These are phyloP conservation scores for Drosophila multiciliata DNA, from an alignment of 2,888 invertebrate genomes.

Conservation along the genomic window DNA sequence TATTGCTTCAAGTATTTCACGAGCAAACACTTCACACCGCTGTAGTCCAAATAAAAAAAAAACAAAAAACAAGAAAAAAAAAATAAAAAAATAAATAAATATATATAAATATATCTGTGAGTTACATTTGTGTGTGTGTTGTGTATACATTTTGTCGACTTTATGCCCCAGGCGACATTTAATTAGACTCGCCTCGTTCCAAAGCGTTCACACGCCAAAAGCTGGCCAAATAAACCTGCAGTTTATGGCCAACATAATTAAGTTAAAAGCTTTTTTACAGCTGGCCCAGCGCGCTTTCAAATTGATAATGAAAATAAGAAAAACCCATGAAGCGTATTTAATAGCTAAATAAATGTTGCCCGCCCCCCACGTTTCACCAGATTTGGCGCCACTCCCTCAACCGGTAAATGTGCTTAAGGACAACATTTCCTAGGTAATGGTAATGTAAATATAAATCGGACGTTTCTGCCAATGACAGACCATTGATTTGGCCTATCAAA, in stretches of 20 bases:
- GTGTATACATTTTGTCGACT: conserved; percentile 29
- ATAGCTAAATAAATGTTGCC: conserved; percentile 74
- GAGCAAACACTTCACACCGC: conserved; percentile 73
- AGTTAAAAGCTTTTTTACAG: conserved; percentile 79
- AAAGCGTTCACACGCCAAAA: conserved; percentile 69
- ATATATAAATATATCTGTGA: conserved; percentile 23
- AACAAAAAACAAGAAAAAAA: not conserved
- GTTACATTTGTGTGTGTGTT: conserved; percentile 19
- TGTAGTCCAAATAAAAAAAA: conserved; percentile 29
- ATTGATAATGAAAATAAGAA: conserved; percentile 77
- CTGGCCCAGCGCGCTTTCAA: conserved; percentile 57
- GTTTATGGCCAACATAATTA: conserved; percentile 80
- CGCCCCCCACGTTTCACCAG: conserved; percentile 1
- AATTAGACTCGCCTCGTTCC: conserved; percentile 66
- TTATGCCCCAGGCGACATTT: conserved; percentile 72
- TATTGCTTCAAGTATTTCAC: conserved; percentile 75
- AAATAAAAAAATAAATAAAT: not conserved
- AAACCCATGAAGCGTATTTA: conserved; percentile 75
- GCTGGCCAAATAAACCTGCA: conserved; percentile 75
- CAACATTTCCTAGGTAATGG: conserved; percentile 19
- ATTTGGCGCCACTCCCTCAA: conserved; percentile 56
- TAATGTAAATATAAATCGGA: conserved; percentile 49
- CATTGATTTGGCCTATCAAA: conserved; percentile 58
- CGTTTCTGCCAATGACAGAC: conserved; percentile 45
- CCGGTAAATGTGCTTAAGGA: conserved; percentile 34